Conservation (phyloP, 1,140 invertebrate species). For the Bathynomus jamesi region DNA sequence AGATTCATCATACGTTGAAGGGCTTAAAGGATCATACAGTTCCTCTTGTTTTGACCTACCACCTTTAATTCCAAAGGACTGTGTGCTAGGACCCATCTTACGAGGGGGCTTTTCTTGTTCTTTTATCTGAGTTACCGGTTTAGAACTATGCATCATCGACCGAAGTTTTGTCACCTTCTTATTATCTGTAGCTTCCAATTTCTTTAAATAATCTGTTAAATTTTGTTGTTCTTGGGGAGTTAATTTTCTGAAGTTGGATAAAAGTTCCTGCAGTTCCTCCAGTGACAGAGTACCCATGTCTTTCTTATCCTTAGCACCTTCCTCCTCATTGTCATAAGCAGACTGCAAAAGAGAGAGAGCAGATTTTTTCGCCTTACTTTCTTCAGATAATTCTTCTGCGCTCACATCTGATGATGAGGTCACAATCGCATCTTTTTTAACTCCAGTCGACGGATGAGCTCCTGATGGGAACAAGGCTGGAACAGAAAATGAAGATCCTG, state of each 20-base stretch:
- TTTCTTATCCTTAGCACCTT: neutral
- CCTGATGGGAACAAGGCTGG: neutral
- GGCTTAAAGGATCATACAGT: no score
- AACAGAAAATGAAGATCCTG: conserved; percentile 2
- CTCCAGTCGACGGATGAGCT: neutral
- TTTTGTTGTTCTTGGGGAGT: conserved; percentile 6
- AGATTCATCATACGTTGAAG: no score
- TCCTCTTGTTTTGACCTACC: no score
- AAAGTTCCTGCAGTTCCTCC: conserved; percentile 7
- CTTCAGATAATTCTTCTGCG: neutral
- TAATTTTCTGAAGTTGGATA: conserved; percentile 12
- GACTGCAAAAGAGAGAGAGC: conserved; percentile 22
- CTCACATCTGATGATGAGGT: neutral
- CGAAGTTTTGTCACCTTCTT: conserved; percentile 18
- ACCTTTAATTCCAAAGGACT: no score
- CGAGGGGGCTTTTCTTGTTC: neutral
- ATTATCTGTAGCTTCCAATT: conserved; percentile 13
- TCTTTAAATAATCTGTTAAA: conserved; percentile 14
- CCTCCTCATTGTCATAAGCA: conserved; percentile 31
- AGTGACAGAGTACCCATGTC: conserved; percentile 31
- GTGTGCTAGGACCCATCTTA: no score
- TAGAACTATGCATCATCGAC: neutral
- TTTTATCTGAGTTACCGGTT: neutral
- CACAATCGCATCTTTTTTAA: neutral
- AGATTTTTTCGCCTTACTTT: neutral